Evolutionary conservation across 2,113 vertebrate species (phyloP).

Genomic region (Promerops cafer): DNA sequence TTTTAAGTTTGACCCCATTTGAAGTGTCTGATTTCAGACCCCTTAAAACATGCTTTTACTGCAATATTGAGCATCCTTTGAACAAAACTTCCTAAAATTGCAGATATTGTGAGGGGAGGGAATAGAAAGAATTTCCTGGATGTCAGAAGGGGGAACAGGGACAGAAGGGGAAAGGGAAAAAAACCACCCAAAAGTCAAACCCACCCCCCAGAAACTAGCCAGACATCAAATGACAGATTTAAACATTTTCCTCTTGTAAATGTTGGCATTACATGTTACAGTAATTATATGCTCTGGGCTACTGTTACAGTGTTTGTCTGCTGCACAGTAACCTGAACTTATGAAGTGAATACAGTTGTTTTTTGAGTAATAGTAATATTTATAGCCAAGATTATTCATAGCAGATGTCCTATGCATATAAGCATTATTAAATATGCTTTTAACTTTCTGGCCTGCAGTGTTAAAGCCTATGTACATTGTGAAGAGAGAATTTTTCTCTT

Average conservation of each 20-base stretch:
- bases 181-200: background rate
- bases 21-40: background rate
- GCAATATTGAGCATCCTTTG: background rate
- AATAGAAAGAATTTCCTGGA: background rate
- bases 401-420: conserved; percentile 8
- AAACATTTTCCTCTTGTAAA: conserved; percentile 45
- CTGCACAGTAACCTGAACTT: conserved; percentile 40
- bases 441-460: background rate
- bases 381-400: conserved; percentile 30
- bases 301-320: conserved; percentile 50
- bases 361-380: conserved; percentile 46
- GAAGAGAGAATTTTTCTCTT: background rate
- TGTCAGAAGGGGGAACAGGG: background rate
- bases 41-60: background rate
- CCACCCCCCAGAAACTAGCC: background rate
- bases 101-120: background rate
- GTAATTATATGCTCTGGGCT: conserved; percentile 45
- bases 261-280: conserved; percentile 33
- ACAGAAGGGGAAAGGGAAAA: background rate
- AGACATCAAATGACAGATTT: conserved; percentile 51
- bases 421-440: conserved; percentile 25
- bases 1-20: background rate
- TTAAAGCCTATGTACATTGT: background rate
- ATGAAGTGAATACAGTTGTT: conserved; percentile 26
- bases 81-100: background rate